A percentile compares a stretch with the other conserved stretches of the same genome.
These are phyloP conservation scores for Phyllotreta cruciferae DNA, from an alignment of 2,888 invertebrate species.

Conservation along the genomic window DNA sequence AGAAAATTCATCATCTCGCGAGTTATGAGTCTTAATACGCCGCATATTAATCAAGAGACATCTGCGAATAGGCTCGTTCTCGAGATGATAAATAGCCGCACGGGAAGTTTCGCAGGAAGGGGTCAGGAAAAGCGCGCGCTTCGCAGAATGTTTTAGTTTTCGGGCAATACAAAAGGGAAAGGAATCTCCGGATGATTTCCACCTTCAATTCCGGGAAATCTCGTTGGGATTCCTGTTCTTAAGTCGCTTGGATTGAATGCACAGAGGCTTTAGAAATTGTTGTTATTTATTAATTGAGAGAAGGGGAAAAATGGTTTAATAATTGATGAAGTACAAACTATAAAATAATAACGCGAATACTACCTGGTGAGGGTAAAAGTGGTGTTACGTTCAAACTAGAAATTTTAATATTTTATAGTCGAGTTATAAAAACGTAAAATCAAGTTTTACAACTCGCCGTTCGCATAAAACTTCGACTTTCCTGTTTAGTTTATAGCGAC, in stretches of 20 bases:
- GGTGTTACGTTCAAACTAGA: background rate
- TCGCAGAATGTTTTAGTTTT: conserved; percentile 1
- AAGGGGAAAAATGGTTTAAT: no score
- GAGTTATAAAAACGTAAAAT: conserved; percentile 2
- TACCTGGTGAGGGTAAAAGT: background rate
- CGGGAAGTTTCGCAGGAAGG: background rate
- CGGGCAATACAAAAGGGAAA: conserved; percentile 3
- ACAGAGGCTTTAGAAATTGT: no score
- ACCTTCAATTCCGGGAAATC: background rate
- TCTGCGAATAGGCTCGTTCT: conserved; percentile 14
- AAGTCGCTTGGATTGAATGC: no score
- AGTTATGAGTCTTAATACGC: conserved; percentile 19
- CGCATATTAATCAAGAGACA: conserved; percentile 24
- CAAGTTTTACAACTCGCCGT: conserved; percentile 7
- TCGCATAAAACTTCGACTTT: conserved; percentile 13
- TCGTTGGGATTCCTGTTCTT: no score
- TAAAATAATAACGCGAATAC: no score
- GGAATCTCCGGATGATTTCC: background rate
- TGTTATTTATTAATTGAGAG: no score
- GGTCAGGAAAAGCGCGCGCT: conserved; percentile 6
- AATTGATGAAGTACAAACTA: no score
- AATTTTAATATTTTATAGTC: conserved; percentile 10
- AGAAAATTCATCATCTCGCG: conserved; percentile 15
- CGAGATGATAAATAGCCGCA: conserved; percentile 17
- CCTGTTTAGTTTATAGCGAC: conserved; percentile 2